Evolutionary conservation across 2,113 vertebrate genomes (phyloP).

Genomic region (Tenebrosternarchus preto): DNA sequence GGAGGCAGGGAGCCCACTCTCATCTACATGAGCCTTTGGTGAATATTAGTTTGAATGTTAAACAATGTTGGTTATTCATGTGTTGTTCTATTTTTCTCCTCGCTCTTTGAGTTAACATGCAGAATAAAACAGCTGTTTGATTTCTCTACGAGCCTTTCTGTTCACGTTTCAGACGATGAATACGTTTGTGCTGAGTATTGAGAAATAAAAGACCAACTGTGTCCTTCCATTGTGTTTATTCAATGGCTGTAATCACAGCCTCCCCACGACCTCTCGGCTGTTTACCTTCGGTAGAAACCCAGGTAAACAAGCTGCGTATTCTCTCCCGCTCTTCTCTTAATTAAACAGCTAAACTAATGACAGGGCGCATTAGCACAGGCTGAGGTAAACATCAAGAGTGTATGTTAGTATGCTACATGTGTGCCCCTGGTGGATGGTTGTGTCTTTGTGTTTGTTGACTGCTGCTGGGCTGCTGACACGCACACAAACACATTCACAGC

Average conservation of each 20-base stretch:
- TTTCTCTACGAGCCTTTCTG: background rate
- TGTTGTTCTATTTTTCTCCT: background rate
- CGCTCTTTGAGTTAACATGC: background rate
- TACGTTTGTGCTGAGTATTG: constrained; percentile 28
- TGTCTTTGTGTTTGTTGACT: background rate
- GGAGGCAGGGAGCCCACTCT: background rate
- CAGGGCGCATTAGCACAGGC: constrained; percentile 47
- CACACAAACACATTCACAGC: background rate
- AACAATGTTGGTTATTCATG: background rate
- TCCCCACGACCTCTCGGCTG: constrained; percentile 12
- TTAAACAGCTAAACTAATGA: constrained; percentile 52
- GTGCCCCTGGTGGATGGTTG: constrained; percentile 14
- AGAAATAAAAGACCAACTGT: constrained; percentile 28
- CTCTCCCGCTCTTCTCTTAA: constrained; percentile 40
- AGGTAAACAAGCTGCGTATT: constrained; percentile 50
- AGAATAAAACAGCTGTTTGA: constrained; percentile 12
- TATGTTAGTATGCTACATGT: constrained; percentile 14
- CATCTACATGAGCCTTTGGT: background rate
- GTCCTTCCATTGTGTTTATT: constrained; percentile 29
- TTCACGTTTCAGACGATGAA: background rate
- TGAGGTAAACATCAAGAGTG: constrained; percentile 14
- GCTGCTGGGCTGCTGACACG: constrained; percentile 4
- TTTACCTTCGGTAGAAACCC: constrained; percentile 40
- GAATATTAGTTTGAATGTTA: background rate
- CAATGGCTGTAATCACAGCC: constrained; percentile 10